Evolutionary conservation across 2,797 vertebrate species (phyloP).

Genomic region (Nannoperca australis): DNA sequence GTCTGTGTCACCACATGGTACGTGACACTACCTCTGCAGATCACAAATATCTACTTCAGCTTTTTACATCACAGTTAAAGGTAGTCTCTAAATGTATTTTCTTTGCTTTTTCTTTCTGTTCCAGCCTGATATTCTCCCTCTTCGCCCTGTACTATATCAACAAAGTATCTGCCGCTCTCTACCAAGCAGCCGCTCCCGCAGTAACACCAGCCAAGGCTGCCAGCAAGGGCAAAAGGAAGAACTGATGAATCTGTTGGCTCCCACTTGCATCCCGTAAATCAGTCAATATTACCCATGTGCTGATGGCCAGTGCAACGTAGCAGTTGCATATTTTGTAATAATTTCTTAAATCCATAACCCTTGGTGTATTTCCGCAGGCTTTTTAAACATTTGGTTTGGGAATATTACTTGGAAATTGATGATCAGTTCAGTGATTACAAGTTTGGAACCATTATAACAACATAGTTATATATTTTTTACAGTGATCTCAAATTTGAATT

Average conservation of each 20-base stretch:
- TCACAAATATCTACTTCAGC: neutral
- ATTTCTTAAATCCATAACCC: neutral
- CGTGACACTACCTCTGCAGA: conserved; percentile 32
- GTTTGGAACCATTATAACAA: neutral
- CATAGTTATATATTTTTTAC: conserved; percentile 2
- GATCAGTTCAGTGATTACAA: neutral
- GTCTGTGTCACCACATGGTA: conserved; percentile 89
- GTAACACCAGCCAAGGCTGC: conserved; percentile 86
- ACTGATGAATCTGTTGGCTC: conserved; percentile 78
- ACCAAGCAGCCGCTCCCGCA: conserved; percentile 86
- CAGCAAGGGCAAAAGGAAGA: conserved; percentile 94
- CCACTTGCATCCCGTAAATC: conserved; percentile 15
- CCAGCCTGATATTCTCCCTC: conserved; percentile 88
- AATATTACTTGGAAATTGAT: neutral
- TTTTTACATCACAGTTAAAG: neutral
- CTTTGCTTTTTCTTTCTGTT: conserved; percentile 15
- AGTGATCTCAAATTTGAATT: neutral
- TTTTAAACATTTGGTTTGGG: neutral
- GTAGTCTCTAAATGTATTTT: neutral
- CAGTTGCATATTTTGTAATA: conserved; percentile 26
- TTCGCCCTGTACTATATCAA: conserved; percentile 96
- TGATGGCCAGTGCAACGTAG: conserved; percentile 12
- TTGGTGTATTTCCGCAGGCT: neutral
- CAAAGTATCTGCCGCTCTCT: conserved; percentile 95
- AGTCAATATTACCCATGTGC: conserved; percentile 21